Conservation (phyloP, 2,113 vertebrate species). For the Sigmodon hispidus region DNA sequence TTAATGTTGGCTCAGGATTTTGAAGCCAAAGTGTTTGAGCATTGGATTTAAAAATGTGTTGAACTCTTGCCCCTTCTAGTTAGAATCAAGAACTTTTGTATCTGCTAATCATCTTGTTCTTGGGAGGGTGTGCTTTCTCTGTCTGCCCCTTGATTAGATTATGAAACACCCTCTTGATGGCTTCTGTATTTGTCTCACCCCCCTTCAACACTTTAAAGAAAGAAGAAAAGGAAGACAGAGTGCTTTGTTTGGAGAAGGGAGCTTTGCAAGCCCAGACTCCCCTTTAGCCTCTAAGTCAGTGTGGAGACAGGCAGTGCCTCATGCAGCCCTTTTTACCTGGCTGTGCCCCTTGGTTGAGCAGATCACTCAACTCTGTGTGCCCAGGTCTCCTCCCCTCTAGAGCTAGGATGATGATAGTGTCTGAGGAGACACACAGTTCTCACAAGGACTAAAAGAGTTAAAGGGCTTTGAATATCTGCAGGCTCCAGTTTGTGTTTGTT, state of each 20-base stretch:
- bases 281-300: background rate
- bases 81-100: slow-evolving; percentile 30
- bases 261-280: background rate
- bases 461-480: background rate
- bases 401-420: background rate
- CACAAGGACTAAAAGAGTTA: background rate
- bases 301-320: background rate
- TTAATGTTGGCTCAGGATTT: slow-evolving; percentile 73
- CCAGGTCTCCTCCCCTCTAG: background rate
- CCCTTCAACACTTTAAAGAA: background rate
- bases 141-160: background rate
- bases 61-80: slow-evolving; percentile 48
- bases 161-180: background rate
- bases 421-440: background rate
- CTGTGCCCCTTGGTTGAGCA: background rate
- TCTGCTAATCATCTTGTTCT: background rate
- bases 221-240: background rate
- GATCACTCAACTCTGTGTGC: background rate
- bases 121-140: background rate
- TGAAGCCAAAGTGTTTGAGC: slow-evolving; percentile 62
- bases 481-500: background rate
- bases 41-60: slow-evolving; percentile 65
- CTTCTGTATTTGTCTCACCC: background rate
- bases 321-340: background rate
- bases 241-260: background rate